Percentiles rank a stretch among this genome's conserved stretches.
These are phyloP conservation scores for Diaphora mendica DNA, from an alignment of 2,888 invertebrate species.

Conservation along the genomic window DNA sequence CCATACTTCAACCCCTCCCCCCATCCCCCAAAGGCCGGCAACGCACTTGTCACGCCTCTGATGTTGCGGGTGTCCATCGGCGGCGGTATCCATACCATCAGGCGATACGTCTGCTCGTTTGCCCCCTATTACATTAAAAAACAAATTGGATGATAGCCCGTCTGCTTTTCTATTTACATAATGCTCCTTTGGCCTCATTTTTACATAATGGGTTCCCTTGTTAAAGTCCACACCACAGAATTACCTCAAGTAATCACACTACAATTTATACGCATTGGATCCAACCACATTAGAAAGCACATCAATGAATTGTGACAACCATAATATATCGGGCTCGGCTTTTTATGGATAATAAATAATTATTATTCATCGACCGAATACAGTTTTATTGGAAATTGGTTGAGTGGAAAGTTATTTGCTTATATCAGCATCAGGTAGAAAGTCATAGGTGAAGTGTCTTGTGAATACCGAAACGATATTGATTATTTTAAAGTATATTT, in stretches of 20 bases:
- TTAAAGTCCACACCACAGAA: neutral
- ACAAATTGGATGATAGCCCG: too few species aligned
- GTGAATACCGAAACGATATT: neutral
- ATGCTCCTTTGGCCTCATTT: too few species aligned
- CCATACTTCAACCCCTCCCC: too few species aligned
- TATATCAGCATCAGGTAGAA: slow-evolving; percentile 9
- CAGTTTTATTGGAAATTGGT: slow-evolving; percentile 17
- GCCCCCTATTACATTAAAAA: too few species aligned
- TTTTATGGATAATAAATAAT: slow-evolving; percentile 28
- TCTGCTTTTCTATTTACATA: too few species aligned
- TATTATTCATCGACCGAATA: slow-evolving; percentile 14
- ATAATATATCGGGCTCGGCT: slow-evolving; percentile 27
- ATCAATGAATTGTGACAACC: slow-evolving; percentile 23
- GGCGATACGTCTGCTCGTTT: too few species aligned
- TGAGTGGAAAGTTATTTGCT: slow-evolving; percentile 11
- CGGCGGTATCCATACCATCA: too few species aligned
- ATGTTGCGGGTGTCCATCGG: too few species aligned
- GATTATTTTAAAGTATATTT: neutral
- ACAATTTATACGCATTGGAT: slow-evolving; percentile 2
- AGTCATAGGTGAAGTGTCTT: slow-evolving; percentile 14
- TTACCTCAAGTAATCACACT: neutral
- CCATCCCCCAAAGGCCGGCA: too few species aligned
- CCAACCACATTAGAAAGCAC: slow-evolving; percentile 39
- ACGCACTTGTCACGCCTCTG: too few species aligned
- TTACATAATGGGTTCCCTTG: too few species aligned